Conservation (phyloP, 2,797 vertebrate species). For the Hoplostethus mediterraneus region DNA sequence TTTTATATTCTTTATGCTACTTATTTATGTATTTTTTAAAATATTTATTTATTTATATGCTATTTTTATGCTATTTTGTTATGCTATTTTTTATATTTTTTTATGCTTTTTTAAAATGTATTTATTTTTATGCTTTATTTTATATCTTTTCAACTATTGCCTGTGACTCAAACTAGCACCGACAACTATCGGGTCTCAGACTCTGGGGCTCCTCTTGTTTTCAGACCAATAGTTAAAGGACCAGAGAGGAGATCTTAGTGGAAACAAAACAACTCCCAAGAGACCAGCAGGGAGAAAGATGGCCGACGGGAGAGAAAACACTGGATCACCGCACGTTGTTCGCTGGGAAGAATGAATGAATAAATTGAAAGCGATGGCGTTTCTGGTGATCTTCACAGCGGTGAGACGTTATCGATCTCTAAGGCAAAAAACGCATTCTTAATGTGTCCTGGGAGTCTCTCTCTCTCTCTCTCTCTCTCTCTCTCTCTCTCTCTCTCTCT, state of each 20-base stretch:
- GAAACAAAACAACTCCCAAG: conserved; percentile 49
- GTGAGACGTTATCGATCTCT: conserved; percentile 79
- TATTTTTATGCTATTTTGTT: too few species aligned
- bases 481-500: conserved; percentile 5
- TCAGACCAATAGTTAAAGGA: conserved; percentile 43
- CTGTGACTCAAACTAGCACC: conserved; percentile 18
- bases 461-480: conserved; percentile 5
- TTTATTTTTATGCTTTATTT: too few species aligned
- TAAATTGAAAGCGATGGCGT: conserved; percentile 72
- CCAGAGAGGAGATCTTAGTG: conserved; percentile 46
- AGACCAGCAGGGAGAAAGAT: conserved; percentile 36
- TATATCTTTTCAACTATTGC: too few species aligned
- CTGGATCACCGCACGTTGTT: conserved; percentile 53
- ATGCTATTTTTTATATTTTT: too few species aligned
- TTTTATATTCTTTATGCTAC: too few species aligned
- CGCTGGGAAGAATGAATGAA: conserved; percentile 70
- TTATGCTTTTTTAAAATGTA: too few species aligned
- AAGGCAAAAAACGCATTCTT: conserved; percentile 66
- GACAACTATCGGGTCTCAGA: conserved; percentile 2
- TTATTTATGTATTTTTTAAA: too few species aligned
- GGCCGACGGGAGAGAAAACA: conserved; percentile 43
- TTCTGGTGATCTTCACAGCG: conserved; percentile 67
- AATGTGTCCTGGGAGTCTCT: conserved; percentile 60
- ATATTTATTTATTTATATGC: too few species aligned
- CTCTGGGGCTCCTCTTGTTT: conserved; percentile 11